A percentile compares a stretch with the other conserved stretches of the same genome.
These are phyloP conservation scores for Varanus salvator DNA, from an alignment of 2,113 vertebrate species.

Conservation along the genomic window DNA sequence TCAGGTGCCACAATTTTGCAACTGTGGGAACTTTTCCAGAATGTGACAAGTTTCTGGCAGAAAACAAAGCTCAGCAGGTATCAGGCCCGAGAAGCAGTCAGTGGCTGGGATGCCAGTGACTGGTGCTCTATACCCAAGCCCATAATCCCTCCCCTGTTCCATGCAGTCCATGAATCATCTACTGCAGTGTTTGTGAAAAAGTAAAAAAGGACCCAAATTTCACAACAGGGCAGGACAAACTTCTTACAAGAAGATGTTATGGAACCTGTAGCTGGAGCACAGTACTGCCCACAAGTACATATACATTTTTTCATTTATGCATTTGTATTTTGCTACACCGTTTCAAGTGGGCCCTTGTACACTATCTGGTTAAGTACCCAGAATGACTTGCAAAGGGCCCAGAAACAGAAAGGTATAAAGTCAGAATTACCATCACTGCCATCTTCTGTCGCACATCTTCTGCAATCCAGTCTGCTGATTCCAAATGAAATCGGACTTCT, in stretches of 20 bases:
- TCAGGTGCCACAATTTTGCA: background rate
- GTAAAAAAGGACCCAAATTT: background rate
- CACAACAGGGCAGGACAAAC: background rate
- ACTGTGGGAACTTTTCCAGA: background rate
- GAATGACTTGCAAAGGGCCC: background rate
- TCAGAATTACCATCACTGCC: slow-evolving; percentile 79
- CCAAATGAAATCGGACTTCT: slow-evolving; percentile 91
- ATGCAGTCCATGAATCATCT: background rate
- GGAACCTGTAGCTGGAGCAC: background rate
- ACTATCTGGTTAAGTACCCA: background rate
- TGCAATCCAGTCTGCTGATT: slow-evolving; percentile 91
- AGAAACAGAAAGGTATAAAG: background rate
- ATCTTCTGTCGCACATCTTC: slow-evolving; percentile 84
- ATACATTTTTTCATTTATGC: background rate
- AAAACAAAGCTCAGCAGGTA: background rate
- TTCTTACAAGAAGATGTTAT: background rate
- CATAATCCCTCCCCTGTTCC: background rate
- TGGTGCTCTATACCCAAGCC: background rate
- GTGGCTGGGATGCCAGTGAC: background rate
- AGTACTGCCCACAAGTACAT: background rate
- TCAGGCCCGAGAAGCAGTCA: background rate
- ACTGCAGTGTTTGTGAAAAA: background rate
- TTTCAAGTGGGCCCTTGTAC: background rate
- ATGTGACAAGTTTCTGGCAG: background rate
- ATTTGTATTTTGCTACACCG: background rate